phyloP scores from a whole-genome alignment of 2,888 invertebrate species.

The Aleiodes testaceus region DNA sequence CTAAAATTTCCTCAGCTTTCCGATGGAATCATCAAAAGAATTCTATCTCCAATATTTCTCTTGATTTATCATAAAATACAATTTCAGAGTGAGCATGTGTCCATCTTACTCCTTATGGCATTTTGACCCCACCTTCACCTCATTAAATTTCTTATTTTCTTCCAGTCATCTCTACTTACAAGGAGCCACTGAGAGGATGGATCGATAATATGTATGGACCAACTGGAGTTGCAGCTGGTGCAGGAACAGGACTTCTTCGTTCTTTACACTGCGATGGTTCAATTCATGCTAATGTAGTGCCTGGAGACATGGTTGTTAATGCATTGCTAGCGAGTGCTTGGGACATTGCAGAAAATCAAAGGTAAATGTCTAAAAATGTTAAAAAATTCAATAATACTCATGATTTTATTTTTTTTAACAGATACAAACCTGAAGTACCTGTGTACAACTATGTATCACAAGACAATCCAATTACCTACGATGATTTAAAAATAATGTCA shows the following conservation, averaged over 20 bases:
- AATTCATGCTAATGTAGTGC: slow-evolving; percentile 86
- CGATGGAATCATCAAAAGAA: no score
- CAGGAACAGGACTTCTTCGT: slow-evolving; percentile 85
- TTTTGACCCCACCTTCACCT: no score
- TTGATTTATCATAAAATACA: no score
- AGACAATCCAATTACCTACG: slow-evolving; percentile 89
- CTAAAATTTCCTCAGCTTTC: no score
- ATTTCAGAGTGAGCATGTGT: no score
- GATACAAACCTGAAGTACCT: slow-evolving; percentile 73
- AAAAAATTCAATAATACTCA: slow-evolving; percentile 28
- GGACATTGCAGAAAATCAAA: slow-evolving; percentile 76
- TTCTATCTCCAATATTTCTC: no score
- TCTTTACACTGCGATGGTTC: slow-evolving; percentile 82
- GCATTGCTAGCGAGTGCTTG: slow-evolving; percentile 86
- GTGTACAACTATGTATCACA: slow-evolving; percentile 92
- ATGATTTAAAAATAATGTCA: slow-evolving; percentile 77
- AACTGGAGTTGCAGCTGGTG: slow-evolving; percentile 83
- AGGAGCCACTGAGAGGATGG: slow-evolving; percentile 87
- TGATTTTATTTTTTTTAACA: slow-evolving; percentile 8
- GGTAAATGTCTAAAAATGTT: slow-evolving; percentile 47
- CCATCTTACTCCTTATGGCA: no score
- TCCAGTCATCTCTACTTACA: slow-evolving; percentile 80
- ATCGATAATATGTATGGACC: slow-evolving; percentile 94
- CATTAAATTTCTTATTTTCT: slow-evolving; percentile 47
- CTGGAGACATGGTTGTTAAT: slow-evolving; percentile 89